Base-by-base conservation (phyloP, 2,113 vertebrate species). In the Perccottus glenii region DNA sequence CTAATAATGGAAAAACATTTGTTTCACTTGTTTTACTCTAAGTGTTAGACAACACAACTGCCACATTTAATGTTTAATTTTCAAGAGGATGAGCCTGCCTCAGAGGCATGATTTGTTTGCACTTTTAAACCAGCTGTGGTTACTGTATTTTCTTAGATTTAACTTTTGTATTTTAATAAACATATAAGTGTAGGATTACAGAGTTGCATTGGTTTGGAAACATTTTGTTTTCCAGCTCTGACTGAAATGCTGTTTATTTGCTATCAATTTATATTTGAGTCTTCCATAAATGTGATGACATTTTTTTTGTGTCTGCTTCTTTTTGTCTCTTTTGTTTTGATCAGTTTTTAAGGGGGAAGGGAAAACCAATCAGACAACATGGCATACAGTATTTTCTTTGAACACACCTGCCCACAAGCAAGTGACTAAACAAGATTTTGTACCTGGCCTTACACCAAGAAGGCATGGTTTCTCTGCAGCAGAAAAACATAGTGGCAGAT, bases 81-180 rank as follows among this genome's bases (percentile, higher is more conserved):
- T 16, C 15, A 74, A 77, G 53, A 35, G 42, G 47, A 60, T 33
- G 67, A 53, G 49, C 35, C 49, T 61, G 70, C 64, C 60, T 75
- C 38, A 68, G 40, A 61, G 60, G 68, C 63, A 47, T 27, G 10
- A 74, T 52, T 58, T 59, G 65, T 82, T 80, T 82, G 87, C 80
- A 89, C 86, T 83, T 86, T 82, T 76, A 85, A 78, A 90, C 85
- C 85, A 89, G 78, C 53, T 74, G 67, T 75, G 66, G 82, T 89
- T 77, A 84, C 60, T 80, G 61, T 70, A 72, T 75, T 87, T 78
- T 49, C 45, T 63, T 83, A 75, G 62, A 71, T 44, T 60, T 73
- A 61, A 75, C 74, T 82, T 82, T 82, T 81, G 11, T 82, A 80
- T 73, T 83, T 83, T 55, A 63, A 16, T 73, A 58, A 81, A 72